Evolutionary conservation across 64 coral and sea anemone genomes (phyloP).

Genomic region (Stylophora pistillata): DNA sequence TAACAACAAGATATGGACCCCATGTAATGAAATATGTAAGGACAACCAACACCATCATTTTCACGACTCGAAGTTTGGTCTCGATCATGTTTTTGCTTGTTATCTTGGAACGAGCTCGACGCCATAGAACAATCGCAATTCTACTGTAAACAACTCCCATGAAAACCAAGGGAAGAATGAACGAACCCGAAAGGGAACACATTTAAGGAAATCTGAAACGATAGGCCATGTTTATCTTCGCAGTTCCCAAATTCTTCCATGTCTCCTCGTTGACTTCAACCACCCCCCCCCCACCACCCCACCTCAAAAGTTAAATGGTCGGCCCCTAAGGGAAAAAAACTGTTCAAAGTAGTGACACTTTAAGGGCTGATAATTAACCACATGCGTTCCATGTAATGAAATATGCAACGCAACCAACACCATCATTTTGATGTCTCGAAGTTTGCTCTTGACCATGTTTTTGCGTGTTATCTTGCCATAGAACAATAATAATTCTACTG

Average conservation of each 20-base stretch:
- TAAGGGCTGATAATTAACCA: too few relatives aligned
- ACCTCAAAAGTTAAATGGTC: too few relatives aligned
- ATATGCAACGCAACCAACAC: constrained; percentile 27
- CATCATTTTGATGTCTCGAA: constrained; percentile 40
- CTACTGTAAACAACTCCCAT: constrained; percentile 22
- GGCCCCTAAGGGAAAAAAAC: too few relatives aligned
- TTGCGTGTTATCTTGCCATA: neutral
- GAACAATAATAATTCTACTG: neutral
- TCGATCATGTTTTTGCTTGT: neutral
- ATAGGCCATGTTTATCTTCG: neutral
- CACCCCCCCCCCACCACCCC: too few relatives aligned
- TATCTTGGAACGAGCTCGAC: neutral
- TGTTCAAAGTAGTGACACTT: too few relatives aligned
- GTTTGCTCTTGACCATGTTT: neutral
- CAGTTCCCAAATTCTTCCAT: neutral
- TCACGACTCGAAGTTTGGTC: constrained; percentile 5
- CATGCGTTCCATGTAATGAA: too few relatives aligned
- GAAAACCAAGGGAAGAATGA: constrained; percentile 29
- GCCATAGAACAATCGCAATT: constrained; percentile 10
- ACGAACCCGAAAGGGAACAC: neutral
- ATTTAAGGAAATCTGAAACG: constrained; percentile 21
- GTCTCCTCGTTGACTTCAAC: neutral
- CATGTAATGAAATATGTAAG: constrained; percentile 36
- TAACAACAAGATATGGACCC: constrained; percentile 14
- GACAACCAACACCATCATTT: constrained; percentile 52